phyloP scores from a whole-genome alignment of 1,140 invertebrate genomes.

The Macrocentrus cingulum region DNA sequence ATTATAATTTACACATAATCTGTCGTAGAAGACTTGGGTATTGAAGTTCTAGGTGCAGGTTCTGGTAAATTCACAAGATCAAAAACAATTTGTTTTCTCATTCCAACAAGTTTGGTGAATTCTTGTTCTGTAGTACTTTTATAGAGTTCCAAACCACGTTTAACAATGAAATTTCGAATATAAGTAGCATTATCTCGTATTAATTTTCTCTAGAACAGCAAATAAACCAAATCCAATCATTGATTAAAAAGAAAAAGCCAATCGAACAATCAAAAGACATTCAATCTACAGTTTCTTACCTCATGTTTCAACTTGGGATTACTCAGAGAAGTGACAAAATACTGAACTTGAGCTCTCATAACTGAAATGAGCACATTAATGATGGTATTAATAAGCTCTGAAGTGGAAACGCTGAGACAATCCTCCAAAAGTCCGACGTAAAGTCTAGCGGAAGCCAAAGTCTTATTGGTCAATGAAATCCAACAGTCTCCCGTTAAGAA shows the following conservation, averaged over 20 bases:
- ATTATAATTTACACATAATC: constrained; percentile 44
- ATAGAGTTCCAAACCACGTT: constrained; percentile 47
- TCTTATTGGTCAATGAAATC: constrained; percentile 72
- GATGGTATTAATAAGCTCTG: constrained; percentile 66
- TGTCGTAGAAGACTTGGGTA: constrained; percentile 48
- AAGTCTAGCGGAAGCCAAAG: constrained; percentile 69
- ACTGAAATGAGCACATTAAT: constrained; percentile 67
- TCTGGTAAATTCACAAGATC: constrained; percentile 41
- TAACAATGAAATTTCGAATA: constrained; percentile 47
- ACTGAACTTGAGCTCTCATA: constrained; percentile 67
- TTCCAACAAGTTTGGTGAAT: constrained; percentile 43
- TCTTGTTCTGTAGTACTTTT: constrained; percentile 47
- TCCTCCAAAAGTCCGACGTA: constrained; percentile 70
- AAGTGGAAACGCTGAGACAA: constrained; percentile 67
- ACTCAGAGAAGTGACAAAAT: constrained; percentile 64
- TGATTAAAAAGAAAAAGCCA: too few species aligned
- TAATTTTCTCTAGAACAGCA: constrained; percentile 42
- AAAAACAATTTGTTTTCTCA: constrained; percentile 48
- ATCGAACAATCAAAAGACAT: too few species aligned
- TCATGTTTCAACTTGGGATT: constrained; percentile 63
- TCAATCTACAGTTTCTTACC: constrained; percentile 48
- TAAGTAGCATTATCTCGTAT: constrained; percentile 50
- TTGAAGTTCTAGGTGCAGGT: constrained; percentile 44
- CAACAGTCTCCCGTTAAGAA: constrained; percentile 64
- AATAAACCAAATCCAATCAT: constrained; percentile 6